Conservation (phyloP, 2,888 invertebrate species). For the Drosophila tanythrix region DNA sequence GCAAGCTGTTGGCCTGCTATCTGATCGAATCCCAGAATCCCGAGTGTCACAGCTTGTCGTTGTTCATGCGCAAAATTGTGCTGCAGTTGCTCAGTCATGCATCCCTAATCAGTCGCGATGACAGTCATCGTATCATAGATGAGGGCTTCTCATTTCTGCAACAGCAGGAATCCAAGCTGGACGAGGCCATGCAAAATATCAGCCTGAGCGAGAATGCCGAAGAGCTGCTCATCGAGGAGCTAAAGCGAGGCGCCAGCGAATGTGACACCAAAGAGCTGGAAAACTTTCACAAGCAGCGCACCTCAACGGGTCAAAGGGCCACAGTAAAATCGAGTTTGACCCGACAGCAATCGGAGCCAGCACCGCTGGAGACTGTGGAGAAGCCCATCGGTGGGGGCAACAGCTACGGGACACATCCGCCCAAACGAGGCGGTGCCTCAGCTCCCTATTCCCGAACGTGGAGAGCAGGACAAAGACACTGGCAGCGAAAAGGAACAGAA, state of each 20-base stretch:
- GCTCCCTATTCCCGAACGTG: constrained; percentile 52
- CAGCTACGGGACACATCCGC: constrained; percentile 84
- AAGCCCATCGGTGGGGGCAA: constrained; percentile 30
- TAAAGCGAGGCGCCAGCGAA: constrained; percentile 78
- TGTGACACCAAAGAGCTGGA: constrained; percentile 76
- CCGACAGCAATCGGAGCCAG: constrained; percentile 84
- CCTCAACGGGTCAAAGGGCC: constrained; percentile 72
- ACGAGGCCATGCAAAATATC: constrained; percentile 82
- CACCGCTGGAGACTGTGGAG: constrained; percentile 69
- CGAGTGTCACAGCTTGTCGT: constrained; percentile 92
- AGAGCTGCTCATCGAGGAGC: constrained; percentile 84
- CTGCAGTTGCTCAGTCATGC: constrained; percentile 93
- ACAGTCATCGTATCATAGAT: constrained; percentile 81
- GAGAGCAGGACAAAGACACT: constrained; percentile 74
- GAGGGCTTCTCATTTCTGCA: constrained; percentile 83
- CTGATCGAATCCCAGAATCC: constrained; percentile 94
- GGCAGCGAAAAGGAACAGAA: constrained; percentile 64
- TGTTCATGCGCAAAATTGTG: constrained; percentile 93
- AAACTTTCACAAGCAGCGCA: constrained; percentile 76
- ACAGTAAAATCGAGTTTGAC: constrained; percentile 59
- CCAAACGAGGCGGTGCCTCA: constrained; percentile 67
- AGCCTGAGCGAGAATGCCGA: constrained; percentile 83
- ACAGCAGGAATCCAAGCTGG: constrained; percentile 82
- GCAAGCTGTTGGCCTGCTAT: constrained; percentile 93
- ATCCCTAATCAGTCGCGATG: constrained; percentile 79